Evolutionary conservation across 1,140 invertebrate genomes (phyloP), one percentile per base, ranked within the genome.

Genomic region (Diorhabda elongata): DNA sequence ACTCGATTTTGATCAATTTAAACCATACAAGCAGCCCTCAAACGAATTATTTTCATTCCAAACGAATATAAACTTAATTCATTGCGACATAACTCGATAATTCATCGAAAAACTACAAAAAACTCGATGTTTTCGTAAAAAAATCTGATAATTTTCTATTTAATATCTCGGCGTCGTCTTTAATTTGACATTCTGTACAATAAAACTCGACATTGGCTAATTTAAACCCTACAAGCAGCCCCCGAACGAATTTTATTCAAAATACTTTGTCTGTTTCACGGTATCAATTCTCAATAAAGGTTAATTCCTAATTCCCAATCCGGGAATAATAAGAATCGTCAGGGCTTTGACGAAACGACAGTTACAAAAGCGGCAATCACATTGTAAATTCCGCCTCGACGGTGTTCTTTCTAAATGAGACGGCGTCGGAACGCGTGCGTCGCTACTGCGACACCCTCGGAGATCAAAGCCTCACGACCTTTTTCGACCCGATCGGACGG

Each of bases 241-340:
- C 47, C 47, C 47, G 6, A 52, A 52, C 47, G 47, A 6, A 8
- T 52, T n/a, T n/a, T 52, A 52, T 52, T 52, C n/a, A 52, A n/a
- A 52, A 52, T n/a, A 8, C 47, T 52, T 52, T 52, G n/a, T 52
- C n/a, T 52, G 6, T 44, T 65, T 63, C 57, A 70, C 61, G 62
- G 64, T 70, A 61, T 66, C 47, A 52, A 65, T 69, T 64, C 68
- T 76, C 77, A 78, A 78, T 78, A 71, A 72, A 68, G 72, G 73
- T 74, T 78, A 78, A 78, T 78, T 77, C 76, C 71, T 75, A 77
- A 77, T 78, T 78, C 76, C 71, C 75, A 77, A 77, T 78, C 77
- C 73, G 44, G 71, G 72, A 74, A 75, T 76, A 73, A 72, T 74
- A 73, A 75, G 76, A 68, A n/a, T n/a, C 43, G 62, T 63, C 73